A percentile compares a stretch with the other conserved stretches of the same genome.
phyloP scores from a whole-genome alignment of 2,113 vertebrate genomes.

The Microtus richardsoni region DNA sequence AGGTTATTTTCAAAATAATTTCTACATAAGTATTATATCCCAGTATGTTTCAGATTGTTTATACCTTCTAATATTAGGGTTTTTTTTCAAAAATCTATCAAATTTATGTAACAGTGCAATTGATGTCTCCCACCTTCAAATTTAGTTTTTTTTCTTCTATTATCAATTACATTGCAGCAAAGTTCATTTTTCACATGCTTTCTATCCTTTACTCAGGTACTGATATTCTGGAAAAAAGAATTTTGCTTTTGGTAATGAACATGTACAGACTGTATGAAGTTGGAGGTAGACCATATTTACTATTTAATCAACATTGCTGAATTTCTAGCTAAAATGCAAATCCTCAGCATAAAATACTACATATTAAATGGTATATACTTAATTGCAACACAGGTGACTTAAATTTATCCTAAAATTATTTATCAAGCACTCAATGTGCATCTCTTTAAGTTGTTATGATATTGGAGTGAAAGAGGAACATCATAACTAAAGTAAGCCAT shows the following conservation, averaged over 20 bases:
- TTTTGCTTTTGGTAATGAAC: background rate
- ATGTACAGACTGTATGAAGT: background rate
- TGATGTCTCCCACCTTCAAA: background rate
- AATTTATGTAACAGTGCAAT: background rate
- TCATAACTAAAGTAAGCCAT: background rate
- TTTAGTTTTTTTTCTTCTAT: background rate
- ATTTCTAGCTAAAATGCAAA: background rate
- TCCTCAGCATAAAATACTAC: background rate
- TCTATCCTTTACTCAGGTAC: background rate
- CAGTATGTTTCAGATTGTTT: background rate
- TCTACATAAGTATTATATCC: background rate
- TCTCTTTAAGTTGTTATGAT: background rate
- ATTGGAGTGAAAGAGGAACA: background rate
- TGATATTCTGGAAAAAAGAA: background rate
- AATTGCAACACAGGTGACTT: background rate
- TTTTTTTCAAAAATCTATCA: background rate
- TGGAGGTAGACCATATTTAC: background rate
- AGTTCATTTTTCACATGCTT: background rate
- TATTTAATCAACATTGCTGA: background rate
- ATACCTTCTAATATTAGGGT: background rate
- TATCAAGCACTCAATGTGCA: background rate
- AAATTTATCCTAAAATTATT: slow-evolving; percentile 34
- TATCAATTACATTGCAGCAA: background rate
- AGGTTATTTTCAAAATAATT: background rate
- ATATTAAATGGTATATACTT: background rate